Percentiles rank a stretch among this genome's conserved stretches.
phyloP scores from a whole-genome alignment of 2,888 invertebrate species.

The Andricus curvator region DNA sequence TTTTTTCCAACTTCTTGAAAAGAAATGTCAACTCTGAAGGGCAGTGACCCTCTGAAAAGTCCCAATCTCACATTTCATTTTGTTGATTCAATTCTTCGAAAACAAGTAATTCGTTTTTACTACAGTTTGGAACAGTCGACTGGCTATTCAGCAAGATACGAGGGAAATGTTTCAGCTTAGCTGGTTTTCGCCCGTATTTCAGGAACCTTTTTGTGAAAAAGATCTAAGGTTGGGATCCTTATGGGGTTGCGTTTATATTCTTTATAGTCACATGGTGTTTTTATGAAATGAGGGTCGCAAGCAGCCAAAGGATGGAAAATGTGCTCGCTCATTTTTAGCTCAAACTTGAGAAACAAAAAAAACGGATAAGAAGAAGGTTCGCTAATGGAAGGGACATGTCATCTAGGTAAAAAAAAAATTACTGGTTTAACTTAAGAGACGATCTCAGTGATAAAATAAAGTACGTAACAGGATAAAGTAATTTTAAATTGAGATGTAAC shows the following conservation, averaged over 20 bases:
- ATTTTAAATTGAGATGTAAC: background rate
- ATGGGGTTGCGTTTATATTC: slow-evolving; percentile 8
- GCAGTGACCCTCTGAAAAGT: background rate
- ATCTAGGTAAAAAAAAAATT: slow-evolving; percentile 37
- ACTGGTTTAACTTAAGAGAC: slow-evolving; percentile 17
- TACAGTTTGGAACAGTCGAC: slow-evolving; percentile 9
- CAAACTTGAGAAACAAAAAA: background rate
- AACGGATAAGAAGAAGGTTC: slow-evolving; percentile 55
- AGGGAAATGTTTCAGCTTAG: background rate
- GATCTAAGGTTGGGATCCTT: background rate
- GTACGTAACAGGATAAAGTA: background rate
- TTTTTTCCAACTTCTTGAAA: background rate
- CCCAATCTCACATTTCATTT: background rate
- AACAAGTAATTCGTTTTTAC: slow-evolving; percentile 29
- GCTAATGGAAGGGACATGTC: slow-evolving; percentile 64
- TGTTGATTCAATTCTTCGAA: slow-evolving; percentile 28
- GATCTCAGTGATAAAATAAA: slow-evolving; percentile 1
- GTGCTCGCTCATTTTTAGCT: background rate
- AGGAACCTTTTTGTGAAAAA: slow-evolving; percentile 19
- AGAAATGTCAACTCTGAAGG: background rate
- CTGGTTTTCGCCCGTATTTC: background rate
- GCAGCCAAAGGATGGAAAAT: background rate
- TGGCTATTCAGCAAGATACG: background rate
- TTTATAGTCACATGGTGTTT: slow-evolving; percentile 18
- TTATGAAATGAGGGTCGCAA: background rate